Conservation (phyloP, 2,797 vertebrate genomes). For the Hypotaenidia philippensis region DNA sequence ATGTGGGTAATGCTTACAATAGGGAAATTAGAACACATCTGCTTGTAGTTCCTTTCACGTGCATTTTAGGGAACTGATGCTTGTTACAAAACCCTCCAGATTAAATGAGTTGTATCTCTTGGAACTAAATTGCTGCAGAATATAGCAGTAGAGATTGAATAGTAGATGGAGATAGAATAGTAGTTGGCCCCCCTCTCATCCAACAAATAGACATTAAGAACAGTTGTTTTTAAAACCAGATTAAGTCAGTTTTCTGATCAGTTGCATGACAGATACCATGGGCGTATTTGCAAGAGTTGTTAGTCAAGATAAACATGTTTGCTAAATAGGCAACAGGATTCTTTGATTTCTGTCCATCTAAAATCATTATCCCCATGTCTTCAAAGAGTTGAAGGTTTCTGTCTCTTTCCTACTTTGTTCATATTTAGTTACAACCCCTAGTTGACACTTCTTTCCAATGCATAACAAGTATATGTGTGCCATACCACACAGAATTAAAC, state of each 20-base stretch:
- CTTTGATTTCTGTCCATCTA: not conserved
- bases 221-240: not conserved
- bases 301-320: not conserved
- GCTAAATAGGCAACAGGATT: not conserved
- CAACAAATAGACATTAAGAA: not conserved
- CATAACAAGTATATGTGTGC: not conserved
- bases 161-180: not conserved
- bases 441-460: not conserved
- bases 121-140: not conserved
- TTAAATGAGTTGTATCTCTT: not conserved
- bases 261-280: not conserved
- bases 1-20: not conserved
- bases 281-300: not conserved
- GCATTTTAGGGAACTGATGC: not conserved
- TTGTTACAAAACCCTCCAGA: not conserved
- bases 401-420: not conserved
- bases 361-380: not conserved
- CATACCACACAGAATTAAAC: not conserved
- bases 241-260: not conserved
- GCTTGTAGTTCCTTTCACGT: not conserved
- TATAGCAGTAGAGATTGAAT: not conserved
- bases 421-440: not conserved
- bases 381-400: not conserved
- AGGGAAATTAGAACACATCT: not conserved
- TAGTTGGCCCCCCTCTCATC: not conserved